Evolutionary conservation across 2,888 invertebrate genomes (phyloP), one percentile per base, ranked within the genome.

Genomic region (Acrobasis suavella): DNA sequence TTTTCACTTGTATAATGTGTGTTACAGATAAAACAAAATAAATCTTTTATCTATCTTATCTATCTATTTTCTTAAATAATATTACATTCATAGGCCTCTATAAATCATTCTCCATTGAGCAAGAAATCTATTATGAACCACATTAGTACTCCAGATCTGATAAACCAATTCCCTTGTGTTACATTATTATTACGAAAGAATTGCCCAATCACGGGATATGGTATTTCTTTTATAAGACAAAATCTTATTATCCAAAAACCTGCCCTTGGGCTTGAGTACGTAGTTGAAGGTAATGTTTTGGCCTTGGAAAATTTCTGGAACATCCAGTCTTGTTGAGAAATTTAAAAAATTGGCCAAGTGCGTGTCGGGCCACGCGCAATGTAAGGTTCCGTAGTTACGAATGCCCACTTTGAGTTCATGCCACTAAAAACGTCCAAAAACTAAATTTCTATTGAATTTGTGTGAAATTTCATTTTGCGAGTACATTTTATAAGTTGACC

Each of bases 141-240:
- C 46, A 2, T n/a, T 46, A n/a, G 46, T 46, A 46, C 46, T 46
- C 46, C 5, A 46, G n/a, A 46, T 46, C 14, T 2, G 46, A n/a
- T n/a, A 46, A 46, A 46, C 46, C 46, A 46, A 46, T 46, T 46
- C 14, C n/a, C 46, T 46, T 46, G 46, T 46, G n/a, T 46, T 46
- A 46, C 46, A 46, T 46, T 14, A 46, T 46, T 46, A 46, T 46
- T n/a, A 46, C 46, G 46, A 46, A 46, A 46, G 46, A 46, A 46
- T 14, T 5, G n/a, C 46, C 46, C 46, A 46, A 46, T 46, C 46
- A 14, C 14, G 46, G n/a, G 10, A 46, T 46, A 14, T 46, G 12
- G 12, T 2, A 12, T 42, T 46, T 46, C 46, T n/a, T 46, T 46
- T 46, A 46, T 46, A 46, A 12, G 46, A 46, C 46, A 46, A 46